A percentile compares a stretch with the other conserved stretches of the same genome.
phyloP scores from a whole-genome alignment of 1,140 invertebrate species.

The Scaptomyza pallida region DNA sequence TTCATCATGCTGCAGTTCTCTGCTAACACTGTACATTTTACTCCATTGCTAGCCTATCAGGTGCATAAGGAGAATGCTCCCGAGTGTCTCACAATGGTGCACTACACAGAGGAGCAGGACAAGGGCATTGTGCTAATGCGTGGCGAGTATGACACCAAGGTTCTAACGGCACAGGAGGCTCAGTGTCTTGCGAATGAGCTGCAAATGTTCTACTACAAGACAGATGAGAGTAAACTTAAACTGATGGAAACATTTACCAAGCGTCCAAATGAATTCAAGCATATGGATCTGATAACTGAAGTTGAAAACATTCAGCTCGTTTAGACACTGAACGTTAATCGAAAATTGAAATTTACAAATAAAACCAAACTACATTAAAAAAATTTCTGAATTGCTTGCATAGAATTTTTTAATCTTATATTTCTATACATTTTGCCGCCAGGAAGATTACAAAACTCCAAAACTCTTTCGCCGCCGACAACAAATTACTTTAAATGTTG shows the following conservation, averaged over 20 bases:
- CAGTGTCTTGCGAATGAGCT: slow-evolving; percentile 94
- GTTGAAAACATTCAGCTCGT: slow-evolving; percentile 89
- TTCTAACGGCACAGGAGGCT: slow-evolving; percentile 90
- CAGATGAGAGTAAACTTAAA: slow-evolving; percentile 87
- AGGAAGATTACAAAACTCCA: too few relatives aligned
- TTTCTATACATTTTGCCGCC: too few relatives aligned
- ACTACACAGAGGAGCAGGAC: slow-evolving; percentile 92
- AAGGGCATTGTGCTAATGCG: slow-evolving; percentile 94
- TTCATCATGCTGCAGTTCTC: slow-evolving; percentile 93
- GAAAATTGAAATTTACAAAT: background rate
- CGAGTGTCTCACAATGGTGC: slow-evolving; percentile 92
- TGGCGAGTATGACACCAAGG: slow-evolving; percentile 94
- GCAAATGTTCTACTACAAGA: slow-evolving; percentile 92
- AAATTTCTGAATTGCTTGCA: background rate
- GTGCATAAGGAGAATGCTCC: slow-evolving; percentile 96
- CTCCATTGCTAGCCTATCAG: slow-evolving; percentile 93
- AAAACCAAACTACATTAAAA: background rate
- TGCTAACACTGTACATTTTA: slow-evolving; percentile 92
- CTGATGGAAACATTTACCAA: slow-evolving; percentile 90
- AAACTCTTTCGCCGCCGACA: too few relatives aligned
- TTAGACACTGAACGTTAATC: slow-evolving; percentile 40
- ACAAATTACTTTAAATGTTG: background rate
- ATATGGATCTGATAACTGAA: slow-evolving; percentile 92
- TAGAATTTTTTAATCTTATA: too few relatives aligned
- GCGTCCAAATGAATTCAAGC: slow-evolving; percentile 90